These are phyloP conservation scores for Cottus gobio DNA, from an alignment of 2,113 vertebrate species.

Conservation along the genomic window DNA sequence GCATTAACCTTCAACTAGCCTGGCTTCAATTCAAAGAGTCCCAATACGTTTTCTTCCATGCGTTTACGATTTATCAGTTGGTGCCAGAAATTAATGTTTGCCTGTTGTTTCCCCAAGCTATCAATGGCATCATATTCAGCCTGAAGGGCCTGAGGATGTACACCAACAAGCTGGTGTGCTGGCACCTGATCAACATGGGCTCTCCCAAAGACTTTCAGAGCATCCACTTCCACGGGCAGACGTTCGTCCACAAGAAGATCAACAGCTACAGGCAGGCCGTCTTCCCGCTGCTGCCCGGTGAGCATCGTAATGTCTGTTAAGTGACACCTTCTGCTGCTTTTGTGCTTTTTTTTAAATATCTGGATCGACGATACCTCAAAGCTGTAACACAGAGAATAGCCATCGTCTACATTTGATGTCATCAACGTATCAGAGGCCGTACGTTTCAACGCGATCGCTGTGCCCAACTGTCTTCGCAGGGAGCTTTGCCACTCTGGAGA, in stretches of 20 bases:
- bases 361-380: background rate
- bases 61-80: background rate
- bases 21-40: background rate
- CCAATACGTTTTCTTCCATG: background rate
- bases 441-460: background rate
- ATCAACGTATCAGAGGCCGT: background rate
- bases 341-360: background rate
- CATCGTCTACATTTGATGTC: background rate
- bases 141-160: slow-evolving; percentile 94
- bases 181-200: slow-evolving; percentile 95
- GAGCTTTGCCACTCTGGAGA: slow-evolving; percentile 92
- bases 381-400: background rate
- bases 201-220: slow-evolving; percentile 89
- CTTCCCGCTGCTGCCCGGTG: slow-evolving; percentile 91
- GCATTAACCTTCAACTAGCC: background rate
- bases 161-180: slow-evolving; percentile 85
- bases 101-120: slow-evolving; percentile 80
- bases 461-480: slow-evolving; percentile 78
- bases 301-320: background rate
- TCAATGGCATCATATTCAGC: slow-evolving; percentile 91
- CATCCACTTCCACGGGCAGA: slow-evolving; percentile 95
- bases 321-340: background rate
- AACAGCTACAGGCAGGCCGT: slow-evolving; percentile 86
- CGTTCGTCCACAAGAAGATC: slow-evolving; percentile 86
- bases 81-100: background rate